Conservation (phyloP, 2,113 vertebrate species). For the Panthera uncia region DNA sequence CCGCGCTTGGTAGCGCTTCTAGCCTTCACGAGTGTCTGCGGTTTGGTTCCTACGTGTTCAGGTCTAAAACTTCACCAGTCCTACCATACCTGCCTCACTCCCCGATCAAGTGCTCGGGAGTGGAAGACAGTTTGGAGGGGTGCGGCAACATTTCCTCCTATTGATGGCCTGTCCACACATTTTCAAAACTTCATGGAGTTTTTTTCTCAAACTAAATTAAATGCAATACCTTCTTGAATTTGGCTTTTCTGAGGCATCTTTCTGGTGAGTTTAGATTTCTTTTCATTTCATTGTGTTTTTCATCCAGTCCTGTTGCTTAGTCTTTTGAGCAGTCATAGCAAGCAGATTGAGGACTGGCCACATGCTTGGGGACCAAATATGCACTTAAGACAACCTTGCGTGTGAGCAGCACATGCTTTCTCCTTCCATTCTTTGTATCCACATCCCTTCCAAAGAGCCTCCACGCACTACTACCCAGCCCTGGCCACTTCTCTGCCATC, state of each 20-base stretch:
- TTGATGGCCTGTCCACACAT: background rate
- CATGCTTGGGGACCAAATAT: background rate
- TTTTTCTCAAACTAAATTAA: background rate
- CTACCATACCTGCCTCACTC: background rate
- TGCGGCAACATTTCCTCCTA: background rate
- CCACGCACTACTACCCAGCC: background rate
- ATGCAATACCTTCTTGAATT: background rate
- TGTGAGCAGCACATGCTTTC: background rate
- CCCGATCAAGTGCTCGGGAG: background rate
- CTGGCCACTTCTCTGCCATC: background rate
- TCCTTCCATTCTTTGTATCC: background rate
- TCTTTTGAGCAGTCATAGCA: background rate
- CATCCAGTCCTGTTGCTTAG: background rate
- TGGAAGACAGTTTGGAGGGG: background rate
- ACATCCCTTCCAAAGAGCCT: background rate
- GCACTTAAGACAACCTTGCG: background rate
- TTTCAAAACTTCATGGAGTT: background rate
- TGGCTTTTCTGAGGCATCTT: background rate
- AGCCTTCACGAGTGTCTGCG: background rate
- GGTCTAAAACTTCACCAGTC: background rate
- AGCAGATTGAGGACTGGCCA: background rate
- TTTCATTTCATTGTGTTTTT: background rate
- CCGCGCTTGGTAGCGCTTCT: background rate
- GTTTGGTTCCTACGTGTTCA: accelerated
- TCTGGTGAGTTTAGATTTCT: background rate